These are phyloP conservation scores for Drosophila quadrilineata DNA, from an alignment of 1,140 invertebrate genomes.

Conservation along the genomic window DNA sequence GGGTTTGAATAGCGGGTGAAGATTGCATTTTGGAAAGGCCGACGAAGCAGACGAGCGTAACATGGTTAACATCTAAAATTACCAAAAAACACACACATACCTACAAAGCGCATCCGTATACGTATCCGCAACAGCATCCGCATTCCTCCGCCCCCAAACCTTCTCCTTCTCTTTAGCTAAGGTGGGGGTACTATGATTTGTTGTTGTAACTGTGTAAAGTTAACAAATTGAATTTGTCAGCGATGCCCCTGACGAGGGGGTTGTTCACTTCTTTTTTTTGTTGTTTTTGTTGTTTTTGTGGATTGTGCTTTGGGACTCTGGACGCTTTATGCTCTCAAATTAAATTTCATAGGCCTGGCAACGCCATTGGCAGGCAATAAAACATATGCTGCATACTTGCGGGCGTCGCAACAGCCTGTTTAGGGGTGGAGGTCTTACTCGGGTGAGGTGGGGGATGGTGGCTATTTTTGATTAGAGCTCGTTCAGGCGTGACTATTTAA, in stretches of 20 bases:
- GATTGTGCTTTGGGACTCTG: too few species aligned
- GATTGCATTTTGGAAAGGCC: constrained; percentile 56
- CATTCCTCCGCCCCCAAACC: constrained; percentile 9
- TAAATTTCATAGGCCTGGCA: constrained; percentile 63
- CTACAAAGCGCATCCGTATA: constrained; percentile 29
- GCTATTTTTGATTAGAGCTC: constrained; percentile 63
- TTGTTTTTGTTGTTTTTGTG: too few species aligned
- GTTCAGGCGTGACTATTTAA: constrained; percentile 68
- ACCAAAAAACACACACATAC: too few species aligned
- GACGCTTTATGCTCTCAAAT: constrained; percentile 23
- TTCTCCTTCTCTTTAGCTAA: not conserved
- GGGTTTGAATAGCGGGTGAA: not conserved
- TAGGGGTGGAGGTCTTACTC: too few species aligned
- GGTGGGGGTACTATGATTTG: constrained; percentile 58
- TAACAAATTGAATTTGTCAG: constrained; percentile 78
- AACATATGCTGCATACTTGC: constrained; percentile 65
- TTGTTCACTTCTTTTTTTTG: constrained; percentile 8
- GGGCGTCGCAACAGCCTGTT: constrained; percentile 45
- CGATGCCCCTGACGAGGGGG: constrained; percentile 42
- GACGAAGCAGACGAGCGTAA: constrained; percentile 69
- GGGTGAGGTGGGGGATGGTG: not conserved
- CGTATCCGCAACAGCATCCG: constrained; percentile 32
- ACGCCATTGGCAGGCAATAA: constrained; percentile 28
- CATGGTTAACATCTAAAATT: constrained; percentile 58
- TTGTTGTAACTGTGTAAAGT: constrained; percentile 61